Conservation (phyloP, 2,797 vertebrate genomes). For the Apodemus agrarius region DNA sequence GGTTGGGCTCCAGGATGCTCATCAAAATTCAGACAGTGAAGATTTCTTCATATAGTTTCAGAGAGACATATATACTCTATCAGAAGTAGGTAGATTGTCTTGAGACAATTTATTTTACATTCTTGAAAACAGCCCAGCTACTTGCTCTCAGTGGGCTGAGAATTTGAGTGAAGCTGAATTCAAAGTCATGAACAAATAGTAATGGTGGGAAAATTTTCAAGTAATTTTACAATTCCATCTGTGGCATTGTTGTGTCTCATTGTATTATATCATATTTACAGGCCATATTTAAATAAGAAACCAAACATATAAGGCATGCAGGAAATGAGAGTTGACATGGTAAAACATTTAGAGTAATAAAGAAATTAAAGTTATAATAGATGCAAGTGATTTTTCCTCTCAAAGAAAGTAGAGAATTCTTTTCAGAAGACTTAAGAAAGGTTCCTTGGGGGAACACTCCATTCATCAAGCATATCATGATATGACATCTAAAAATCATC, state of each 20-base stretch:
- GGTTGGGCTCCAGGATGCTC: not conserved
- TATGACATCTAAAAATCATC: not conserved
- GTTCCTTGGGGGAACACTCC: not conserved
- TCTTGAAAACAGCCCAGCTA: not conserved
- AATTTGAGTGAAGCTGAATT: not conserved
- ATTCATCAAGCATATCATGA: not conserved
- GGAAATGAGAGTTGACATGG: not conserved
- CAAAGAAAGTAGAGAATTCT: not conserved
- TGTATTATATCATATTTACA: not conserved
- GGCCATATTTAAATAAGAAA: not conserved
- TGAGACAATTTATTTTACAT: not conserved
- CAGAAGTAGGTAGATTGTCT: not conserved
- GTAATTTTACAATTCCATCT: not conserved
- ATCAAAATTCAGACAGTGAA: not conserved
- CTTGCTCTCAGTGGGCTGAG: not conserved
- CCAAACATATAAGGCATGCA: not conserved
- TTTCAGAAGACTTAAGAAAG: not conserved
- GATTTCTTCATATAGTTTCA: not conserved
- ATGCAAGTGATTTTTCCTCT: not conserved
- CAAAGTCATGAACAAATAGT: not conserved
- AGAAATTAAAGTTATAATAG: not conserved
- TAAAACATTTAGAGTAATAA: not conserved
- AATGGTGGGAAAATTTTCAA: not conserved
- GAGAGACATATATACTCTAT: not conserved
- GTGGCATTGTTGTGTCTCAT: not conserved